Percentiles rank a stretch among this genome's conserved stretches.
phyloP scores from a whole-genome alignment of 2,888 invertebrate genomes.

The Aporophyla lueneburgensis region DNA sequence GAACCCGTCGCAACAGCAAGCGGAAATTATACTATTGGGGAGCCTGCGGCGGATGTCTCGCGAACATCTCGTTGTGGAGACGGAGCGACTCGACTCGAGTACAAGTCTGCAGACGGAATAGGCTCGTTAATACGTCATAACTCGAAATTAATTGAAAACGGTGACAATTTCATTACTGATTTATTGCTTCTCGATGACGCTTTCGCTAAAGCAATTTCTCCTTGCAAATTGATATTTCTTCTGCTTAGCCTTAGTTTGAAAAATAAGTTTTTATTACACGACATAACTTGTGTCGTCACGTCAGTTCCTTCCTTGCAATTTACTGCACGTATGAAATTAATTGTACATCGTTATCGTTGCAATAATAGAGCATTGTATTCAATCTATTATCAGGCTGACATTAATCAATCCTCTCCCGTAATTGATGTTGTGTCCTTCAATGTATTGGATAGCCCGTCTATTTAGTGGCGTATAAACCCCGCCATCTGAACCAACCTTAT shows the following conservation, averaged over 20 bases:
- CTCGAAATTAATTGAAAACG: constrained; percentile 61
- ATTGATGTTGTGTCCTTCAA: constrained; percentile 56
- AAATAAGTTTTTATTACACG: neutral
- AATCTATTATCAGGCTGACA: constrained; percentile 43
- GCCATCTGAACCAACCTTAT: constrained; percentile 24
- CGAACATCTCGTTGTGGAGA: constrained; percentile 68
- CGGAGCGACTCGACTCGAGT: constrained; percentile 51
- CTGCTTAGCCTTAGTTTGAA: constrained; percentile 3
- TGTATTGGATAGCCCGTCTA: constrained; percentile 36
- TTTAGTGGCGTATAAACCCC: constrained; percentile 20
- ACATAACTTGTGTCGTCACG: neutral
- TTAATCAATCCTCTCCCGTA: constrained; percentile 52
- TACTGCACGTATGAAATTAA: constrained; percentile 41
- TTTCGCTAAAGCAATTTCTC: constrained; percentile 39
- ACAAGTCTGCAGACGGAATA: constrained; percentile 65
- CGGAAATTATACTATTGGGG: constrained; percentile 83
- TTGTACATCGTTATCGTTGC: constrained; percentile 38
- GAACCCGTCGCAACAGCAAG: constrained; percentile 72
- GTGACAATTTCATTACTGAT: constrained; percentile 56
- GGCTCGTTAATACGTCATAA: constrained; percentile 47
- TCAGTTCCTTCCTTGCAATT: constrained; percentile 24
- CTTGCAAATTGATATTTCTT: constrained; percentile 40
- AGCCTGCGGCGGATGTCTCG: constrained; percentile 78
- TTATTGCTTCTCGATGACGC: constrained; percentile 57
- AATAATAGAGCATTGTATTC: constrained; percentile 49